Base-by-base conservation (phyloP, 2,797 vertebrate genomes). In the Bovichtus diacanthus region DNA sequence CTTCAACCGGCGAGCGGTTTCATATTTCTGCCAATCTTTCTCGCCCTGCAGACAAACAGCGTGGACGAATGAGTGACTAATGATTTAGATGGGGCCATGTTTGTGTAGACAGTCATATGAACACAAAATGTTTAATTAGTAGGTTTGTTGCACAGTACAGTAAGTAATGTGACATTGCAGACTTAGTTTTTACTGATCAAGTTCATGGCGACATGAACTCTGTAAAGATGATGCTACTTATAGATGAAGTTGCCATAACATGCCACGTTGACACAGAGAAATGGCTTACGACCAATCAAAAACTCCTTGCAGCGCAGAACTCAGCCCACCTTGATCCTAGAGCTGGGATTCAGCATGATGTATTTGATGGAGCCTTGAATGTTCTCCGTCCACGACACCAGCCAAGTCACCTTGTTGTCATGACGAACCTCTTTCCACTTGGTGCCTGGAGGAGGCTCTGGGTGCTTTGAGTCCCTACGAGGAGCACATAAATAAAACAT, bases 21-120 rank as follows among this genome's bases (percentile, higher is more conserved):
- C 98, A 0, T 99, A 99, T 88, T 99, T 99, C 93, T 99, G 98
- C 98, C 98, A 99, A 77, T 99, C 98, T 83, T 99, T 99, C 90
- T 99, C 98, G 60, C 98, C 98, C 98, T 99, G 93, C 34, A 72
- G 62, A 70, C 12, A 58, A 19, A 49, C 10, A 8, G 31, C 5
- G 9, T 12, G 16, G 6, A 62, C 1, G 10, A 25, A 69, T 36
- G 36, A 43, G 19, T 23, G 34, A 75, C 2, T 15, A 29, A 56
- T 53, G 4, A 69, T 62, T 46, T 36, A 73, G 7, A 25, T 2
- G 3, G 1, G 43, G 23, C 27, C 1, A 3, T 27, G 4, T 54
- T 60, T 31, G 58, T 51, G 21, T 50, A 18, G 9, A 34, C 39
- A 65, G 27, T 23, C 44, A 53, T 25, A 15, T 12, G 39, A 67